Evolutionary conservation across 1,140 invertebrate species (phyloP), one percentile per base, ranked within the genome.

Genomic region (Mylabris phalerata): DNA sequence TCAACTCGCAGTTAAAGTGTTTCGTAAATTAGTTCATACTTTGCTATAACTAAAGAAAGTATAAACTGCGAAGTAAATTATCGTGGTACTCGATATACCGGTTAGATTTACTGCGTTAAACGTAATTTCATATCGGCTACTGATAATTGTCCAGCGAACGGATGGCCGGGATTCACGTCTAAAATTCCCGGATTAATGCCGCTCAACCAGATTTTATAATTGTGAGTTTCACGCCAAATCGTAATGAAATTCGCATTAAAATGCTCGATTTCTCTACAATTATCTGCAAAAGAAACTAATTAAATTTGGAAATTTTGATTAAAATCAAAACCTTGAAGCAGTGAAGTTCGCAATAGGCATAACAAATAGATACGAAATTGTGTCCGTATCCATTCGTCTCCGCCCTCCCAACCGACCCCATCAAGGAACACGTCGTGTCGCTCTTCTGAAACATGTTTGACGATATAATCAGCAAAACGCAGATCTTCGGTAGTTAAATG

Each of bases 311-410:
- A 13, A 42, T 32, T 55, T 45, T 2, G 2, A 2, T 26, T 3
- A 9, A 26, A 44, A 42, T 5, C 5, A 10, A 44, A 75, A 89
- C 87, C 89, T 73, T 85, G 84, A 56, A 89, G 78, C 49, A 92
- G 75, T 13, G 89, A 88, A 13, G 91, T 92, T 60, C 90, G 81
- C 54, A 98, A 70, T 38, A 98, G 77, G 64, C 91, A 92, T 56
- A 96, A 78, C 42, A 98, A 80, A 74, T 98, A 99, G 47, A 89
- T 84, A 64, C 88, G 86, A 75, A 98, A 98, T 73, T 98, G 95
- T 41, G 92, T 86, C 63, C 96, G 78, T 42, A 98, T 88, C 97
- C 96, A 98, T 66, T 95, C 89, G 71, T 96, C 92, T 26, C 91
- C 90, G 11, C 93, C 93, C 77, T 94, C 90, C 88, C 89, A 93